phyloP scores from a whole-genome alignment of 2,113 vertebrate genomes.

The Orientallactaga bullata region DNA sequence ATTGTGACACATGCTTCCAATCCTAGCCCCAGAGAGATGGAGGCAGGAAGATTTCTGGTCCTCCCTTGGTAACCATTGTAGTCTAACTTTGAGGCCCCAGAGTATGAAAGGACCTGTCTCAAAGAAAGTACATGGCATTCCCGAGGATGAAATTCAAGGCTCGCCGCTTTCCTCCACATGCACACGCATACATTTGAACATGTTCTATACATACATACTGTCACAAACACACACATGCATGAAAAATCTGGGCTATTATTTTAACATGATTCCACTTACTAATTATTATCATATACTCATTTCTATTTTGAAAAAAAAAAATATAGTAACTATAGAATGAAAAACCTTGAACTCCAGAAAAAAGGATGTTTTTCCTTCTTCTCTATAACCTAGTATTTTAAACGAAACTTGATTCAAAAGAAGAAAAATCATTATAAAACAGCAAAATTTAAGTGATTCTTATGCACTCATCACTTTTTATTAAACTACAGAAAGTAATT shows the following conservation, averaged over 20 bases:
- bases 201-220: no score
- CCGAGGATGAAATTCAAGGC: no score
- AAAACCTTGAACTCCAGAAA: not conserved
- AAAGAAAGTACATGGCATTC: no score
- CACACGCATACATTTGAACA: no score
- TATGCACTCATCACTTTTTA: not conserved
- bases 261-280: not conserved
- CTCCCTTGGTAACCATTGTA: no score
- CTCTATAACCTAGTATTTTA: not conserved
- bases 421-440: not conserved
- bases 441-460: not conserved
- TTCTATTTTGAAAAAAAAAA: not conserved
- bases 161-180: no score
- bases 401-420: not conserved
- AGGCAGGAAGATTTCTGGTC: no score
- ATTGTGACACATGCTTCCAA: no score
- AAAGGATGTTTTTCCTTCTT: not conserved
- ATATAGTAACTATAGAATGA: accelerated
- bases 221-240: no score
- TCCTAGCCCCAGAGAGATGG: no score
- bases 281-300: not conserved
- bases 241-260: not conserved
- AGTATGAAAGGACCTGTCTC: no score
- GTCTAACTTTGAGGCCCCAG: no score
- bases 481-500: not conserved